Conservation (phyloP, 2,113 vertebrate genomes). For the Mellivora capensis region DNA sequence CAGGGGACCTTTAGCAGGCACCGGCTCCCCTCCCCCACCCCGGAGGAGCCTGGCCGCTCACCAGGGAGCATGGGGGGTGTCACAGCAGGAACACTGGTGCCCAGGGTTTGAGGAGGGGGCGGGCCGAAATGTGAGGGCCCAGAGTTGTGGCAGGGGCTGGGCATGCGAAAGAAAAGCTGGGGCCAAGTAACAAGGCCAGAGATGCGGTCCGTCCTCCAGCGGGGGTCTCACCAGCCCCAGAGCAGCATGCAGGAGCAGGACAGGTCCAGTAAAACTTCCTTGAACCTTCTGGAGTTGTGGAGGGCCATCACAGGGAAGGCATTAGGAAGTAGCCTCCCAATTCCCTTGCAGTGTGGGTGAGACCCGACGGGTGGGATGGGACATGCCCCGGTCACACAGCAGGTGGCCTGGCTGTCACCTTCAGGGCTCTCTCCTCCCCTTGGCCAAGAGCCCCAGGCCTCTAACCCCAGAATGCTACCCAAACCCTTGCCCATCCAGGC, state of each 20-base stretch:
- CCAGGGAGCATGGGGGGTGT: too few relatives aligned
- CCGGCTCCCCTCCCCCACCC: not conserved
- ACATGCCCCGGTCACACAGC: not conserved
- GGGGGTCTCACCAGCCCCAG: too few relatives aligned
- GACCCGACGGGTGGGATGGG: not conserved
- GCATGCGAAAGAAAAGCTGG: rapidly evolving
- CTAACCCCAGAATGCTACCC: not conserved
- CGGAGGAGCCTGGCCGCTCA: not conserved
- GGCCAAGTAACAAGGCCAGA: not conserved
- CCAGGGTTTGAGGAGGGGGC: not conserved
- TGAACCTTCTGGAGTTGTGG: not conserved
- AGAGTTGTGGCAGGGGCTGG: not conserved
- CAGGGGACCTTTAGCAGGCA: rapidly evolving
- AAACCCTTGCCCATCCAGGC: not conserved
- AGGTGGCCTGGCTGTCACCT: not conserved
- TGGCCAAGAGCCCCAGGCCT: not conserved
- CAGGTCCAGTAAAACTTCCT: not conserved
- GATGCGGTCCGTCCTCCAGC: rapidly evolving
- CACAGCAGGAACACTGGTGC: not conserved
- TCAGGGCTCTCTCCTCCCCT: not conserved
- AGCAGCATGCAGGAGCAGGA: not conserved
- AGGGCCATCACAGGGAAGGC: not conserved
- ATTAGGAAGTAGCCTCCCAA: not conserved
- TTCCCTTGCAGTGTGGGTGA: rapidly evolving
- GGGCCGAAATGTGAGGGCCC: not conserved